Evolutionary conservation across 2,888 invertebrate genomes (phyloP).

Genomic region (Teleogryllus oceanicus): DNA sequence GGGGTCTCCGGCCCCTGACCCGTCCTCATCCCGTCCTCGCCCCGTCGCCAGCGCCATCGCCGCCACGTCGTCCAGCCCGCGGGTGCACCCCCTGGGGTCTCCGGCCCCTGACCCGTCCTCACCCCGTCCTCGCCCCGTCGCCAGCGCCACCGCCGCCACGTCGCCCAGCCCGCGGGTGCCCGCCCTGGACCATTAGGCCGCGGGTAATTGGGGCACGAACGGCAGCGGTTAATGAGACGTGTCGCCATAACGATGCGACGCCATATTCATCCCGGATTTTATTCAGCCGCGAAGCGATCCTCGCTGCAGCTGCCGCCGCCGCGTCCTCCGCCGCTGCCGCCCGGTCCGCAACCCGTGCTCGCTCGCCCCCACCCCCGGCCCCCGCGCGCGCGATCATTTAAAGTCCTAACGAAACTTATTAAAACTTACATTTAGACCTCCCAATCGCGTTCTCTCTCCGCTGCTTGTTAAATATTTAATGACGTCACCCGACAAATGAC

Average conservation of each 20-base stretch:
- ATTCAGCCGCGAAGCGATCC: background rate
- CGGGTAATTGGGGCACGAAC: conserved; percentile 1
- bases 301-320: too few species aligned
- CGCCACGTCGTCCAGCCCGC: too few species aligned
- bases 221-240: background rate
- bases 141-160: too few species aligned
- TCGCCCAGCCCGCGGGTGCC: too few species aligned
- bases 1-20: too few species aligned
- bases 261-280: background rate
- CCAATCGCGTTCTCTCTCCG: background rate
- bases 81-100: too few species aligned
- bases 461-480: conserved; percentile 4
- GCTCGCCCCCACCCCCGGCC: background rate
- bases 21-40: too few species aligned
- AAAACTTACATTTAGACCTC: conserved; percentile 7
- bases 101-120: too few species aligned
- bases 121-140: too few species aligned
- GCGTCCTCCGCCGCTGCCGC: too few species aligned
- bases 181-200: background rate
- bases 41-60: too few species aligned
- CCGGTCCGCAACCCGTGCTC: too few species aligned
- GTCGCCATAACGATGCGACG: conserved; percentile 9
- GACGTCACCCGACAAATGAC: conserved; percentile 9
- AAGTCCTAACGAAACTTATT: conserved; percentile 18
- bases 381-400: background rate